phyloP scores from a whole-genome alignment of 2,797 vertebrate genomes.

The Mus caroli region DNA sequence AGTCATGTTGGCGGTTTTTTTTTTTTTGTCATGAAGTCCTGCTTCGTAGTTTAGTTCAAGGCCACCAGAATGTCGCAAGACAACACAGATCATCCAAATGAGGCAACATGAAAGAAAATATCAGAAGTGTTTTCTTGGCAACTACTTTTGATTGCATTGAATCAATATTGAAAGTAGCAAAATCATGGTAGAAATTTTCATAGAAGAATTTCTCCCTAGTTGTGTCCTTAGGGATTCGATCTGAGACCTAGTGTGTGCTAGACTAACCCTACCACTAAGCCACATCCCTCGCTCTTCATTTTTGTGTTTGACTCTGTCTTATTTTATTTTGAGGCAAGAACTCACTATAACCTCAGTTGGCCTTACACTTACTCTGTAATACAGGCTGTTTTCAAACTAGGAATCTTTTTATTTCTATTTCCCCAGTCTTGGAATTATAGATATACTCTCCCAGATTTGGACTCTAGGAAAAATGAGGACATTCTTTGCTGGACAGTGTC shows the following conservation, averaged over 20 bases:
- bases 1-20: neutral
- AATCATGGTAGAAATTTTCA: neutral
- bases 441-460: neutral
- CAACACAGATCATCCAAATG: neutral
- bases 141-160: neutral
- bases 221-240: neutral
- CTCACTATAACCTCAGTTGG: neutral
- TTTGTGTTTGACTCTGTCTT: neutral
- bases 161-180: neutral
- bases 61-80: neutral
- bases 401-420: neutral
- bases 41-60: neutral
- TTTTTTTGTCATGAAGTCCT: neutral
- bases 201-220: neutral
- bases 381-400: neutral
- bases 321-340: neutral
- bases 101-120: neutral
- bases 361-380: neutral
- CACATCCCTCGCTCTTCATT: neutral
- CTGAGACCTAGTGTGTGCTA: too few relatives aligned
- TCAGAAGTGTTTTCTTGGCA: neutral
- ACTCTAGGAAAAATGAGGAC: neutral
- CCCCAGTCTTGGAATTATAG: neutral
- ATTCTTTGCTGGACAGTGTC: neutral
- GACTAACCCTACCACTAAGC: neutral